Base-by-base conservation (phyloP, 2,888 invertebrate genomes). In the Pherbina coryleti region DNA sequence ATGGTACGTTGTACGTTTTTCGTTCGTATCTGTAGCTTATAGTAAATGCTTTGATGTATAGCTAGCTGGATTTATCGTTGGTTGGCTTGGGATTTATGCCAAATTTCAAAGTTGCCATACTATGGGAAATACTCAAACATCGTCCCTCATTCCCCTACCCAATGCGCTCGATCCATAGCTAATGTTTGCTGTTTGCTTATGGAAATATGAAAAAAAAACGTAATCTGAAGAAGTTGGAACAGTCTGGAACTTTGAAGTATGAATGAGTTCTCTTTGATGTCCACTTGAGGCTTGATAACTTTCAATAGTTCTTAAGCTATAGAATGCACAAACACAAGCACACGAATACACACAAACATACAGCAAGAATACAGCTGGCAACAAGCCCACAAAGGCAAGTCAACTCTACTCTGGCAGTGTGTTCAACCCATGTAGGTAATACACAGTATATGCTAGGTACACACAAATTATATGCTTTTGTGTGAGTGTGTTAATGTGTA, bases 191-290 rank as follows among this genome's bases (percentile, higher is more conserved):
- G n/a, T 66, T n/a, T 5, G 7, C n/a, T 19, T 28, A 3, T 3
- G 17, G 51, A n/a, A 7, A 17, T 17, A 8, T 28, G 17, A 25
- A n/a, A 49, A 14, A 49, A 9, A 37, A 11, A 44, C 25, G 1
- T 51, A n/a, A n/a, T 49, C 14, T 17, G 51, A 69, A 19, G 67
- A 49, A 49, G 44, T 49, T 49, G 17, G 5, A 9, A 49, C 5
- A 25, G 25, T 49, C 14, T 9, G 51, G 44, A 69, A 44, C 51
- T 69, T 69, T 69, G 25, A 25, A 44, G 44, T 25, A 11, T 37
- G 44, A 51, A 37, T 25, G 8, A 22, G 49, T 67, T 67, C n/a
- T 67, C 19, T 49, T 67, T 49, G 67, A 67, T 67, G 19, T 67
- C 19, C 49, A 49, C 25, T 37, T 25, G 44, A 67, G 67, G 67